These are phyloP conservation scores for Phlogophora meticulosa DNA, from an alignment of 2,888 invertebrate species.

Conservation along the genomic window DNA sequence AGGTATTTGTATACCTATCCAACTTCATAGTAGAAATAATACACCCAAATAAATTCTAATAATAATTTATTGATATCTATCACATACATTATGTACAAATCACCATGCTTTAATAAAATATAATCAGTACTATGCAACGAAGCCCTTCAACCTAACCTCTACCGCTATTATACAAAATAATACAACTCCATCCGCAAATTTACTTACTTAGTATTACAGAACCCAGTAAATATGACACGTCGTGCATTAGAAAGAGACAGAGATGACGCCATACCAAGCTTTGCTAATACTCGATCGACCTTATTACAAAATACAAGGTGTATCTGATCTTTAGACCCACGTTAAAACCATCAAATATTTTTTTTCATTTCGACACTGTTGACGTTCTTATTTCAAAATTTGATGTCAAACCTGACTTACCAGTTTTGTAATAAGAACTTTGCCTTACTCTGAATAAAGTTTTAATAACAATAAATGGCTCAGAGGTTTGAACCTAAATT, in stretches of 20 bases:
- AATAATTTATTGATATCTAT: conserved; percentile 83
- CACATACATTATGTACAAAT: conserved; percentile 88
- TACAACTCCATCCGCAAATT: conserved; percentile 62
- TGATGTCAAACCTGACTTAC: no score
- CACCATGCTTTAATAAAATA: conserved; percentile 80
- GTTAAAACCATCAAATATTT: no score
- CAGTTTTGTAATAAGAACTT: no score
- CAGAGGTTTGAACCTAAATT: background rate
- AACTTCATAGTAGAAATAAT: conserved; percentile 9
- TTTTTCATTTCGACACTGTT: no score
- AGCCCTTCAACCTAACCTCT: conserved; percentile 61
- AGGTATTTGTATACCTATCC: background rate
- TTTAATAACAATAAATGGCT: no score
- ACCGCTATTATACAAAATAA: conserved; percentile 67
- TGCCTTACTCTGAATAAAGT: no score
- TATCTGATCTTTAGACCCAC: no score
- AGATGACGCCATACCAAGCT: no score
- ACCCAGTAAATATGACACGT: conserved; percentile 8
- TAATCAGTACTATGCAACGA: conserved; percentile 71
- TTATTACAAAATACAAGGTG: no score
- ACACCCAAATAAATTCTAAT: conserved; percentile 61
- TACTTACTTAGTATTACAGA: conserved; percentile 32
- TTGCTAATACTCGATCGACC: no score
- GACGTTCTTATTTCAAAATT: no score
- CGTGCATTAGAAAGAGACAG: background rate